phyloP scores from a whole-genome alignment of 2,797 vertebrate species.

The Malacoctenus gilli region DNA sequence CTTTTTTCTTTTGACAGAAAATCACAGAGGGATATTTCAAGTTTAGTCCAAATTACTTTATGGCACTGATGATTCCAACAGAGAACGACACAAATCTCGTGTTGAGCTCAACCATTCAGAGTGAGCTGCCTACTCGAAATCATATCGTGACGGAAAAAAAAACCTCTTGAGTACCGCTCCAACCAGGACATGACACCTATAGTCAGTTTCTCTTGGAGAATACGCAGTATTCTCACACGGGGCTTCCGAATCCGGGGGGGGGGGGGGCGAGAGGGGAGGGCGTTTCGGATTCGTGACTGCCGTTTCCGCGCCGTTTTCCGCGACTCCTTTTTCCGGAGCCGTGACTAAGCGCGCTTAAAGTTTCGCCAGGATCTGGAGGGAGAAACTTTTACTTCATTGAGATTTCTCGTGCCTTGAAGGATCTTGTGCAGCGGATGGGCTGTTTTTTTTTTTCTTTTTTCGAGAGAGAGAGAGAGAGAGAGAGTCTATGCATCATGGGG shows the following conservation, averaged over 20 bases:
- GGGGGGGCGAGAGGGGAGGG: neutral
- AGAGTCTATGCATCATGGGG: slow-evolving; percentile 48
- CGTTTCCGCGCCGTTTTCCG: neutral
- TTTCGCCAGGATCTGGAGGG: slow-evolving; percentile 35
- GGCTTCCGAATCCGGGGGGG: too few species aligned
- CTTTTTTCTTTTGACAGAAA: slow-evolving; percentile 70
- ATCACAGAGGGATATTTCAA: slow-evolving; percentile 82
- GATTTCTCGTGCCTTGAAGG: slow-evolving; percentile 50
- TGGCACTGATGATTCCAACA: slow-evolving; percentile 79
- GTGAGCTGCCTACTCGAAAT: slow-evolving; percentile 77
- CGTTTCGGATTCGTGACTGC: neutral
- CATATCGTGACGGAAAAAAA: slow-evolving; percentile 75
- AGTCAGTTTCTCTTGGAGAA: slow-evolving; percentile 69
- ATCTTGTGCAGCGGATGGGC: slow-evolving; percentile 42
- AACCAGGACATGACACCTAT: slow-evolving; percentile 78
- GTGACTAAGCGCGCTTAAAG: slow-evolving; percentile 27
- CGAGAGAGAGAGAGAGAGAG: too few species aligned
- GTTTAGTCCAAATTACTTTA: slow-evolving; percentile 78
- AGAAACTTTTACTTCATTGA: slow-evolving; percentile 56
- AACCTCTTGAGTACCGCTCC: slow-evolving; percentile 77
- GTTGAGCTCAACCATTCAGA: slow-evolving; percentile 75
- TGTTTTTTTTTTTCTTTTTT: too few species aligned
- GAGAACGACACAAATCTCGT: slow-evolving; percentile 78
- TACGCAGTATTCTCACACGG: neutral
- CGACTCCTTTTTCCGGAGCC: slow-evolving; percentile 4